Percentiles rank a stretch among this genome's conserved stretches.
Evolutionary conservation across 2,888 invertebrate species (phyloP).

Genomic region (Leucoma salicis): DNA sequence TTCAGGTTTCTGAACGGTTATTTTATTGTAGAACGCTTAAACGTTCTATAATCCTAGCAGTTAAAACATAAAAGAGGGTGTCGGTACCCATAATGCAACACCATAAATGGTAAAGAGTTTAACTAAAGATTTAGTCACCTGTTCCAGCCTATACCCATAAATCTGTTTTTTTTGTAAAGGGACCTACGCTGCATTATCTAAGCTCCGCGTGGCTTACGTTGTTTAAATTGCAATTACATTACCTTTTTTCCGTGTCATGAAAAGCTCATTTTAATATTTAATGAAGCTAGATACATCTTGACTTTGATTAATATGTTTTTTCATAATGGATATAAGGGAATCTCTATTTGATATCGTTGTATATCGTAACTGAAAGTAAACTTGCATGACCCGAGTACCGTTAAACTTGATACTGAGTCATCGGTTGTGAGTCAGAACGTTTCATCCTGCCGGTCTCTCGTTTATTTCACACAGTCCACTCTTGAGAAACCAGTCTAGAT

Average conservation of each 20-base stretch:
- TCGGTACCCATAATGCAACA: conserved; percentile 63
- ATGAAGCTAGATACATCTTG: too few species aligned
- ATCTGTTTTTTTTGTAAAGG: conserved; percentile 51
- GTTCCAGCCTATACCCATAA: conserved; percentile 60
- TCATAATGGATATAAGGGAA: too few species aligned
- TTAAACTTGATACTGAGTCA: conserved; percentile 62
- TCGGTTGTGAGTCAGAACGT: conserved; percentile 60
- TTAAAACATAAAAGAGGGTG: conserved; percentile 72
- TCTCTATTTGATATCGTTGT: too few species aligned
- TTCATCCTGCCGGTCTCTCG: conserved; percentile 48
- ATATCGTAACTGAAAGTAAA: conserved; percentile 23
- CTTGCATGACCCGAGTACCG: conserved; percentile 53
- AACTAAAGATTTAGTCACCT: conserved; percentile 59
- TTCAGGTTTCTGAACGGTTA: conserved; percentile 73
- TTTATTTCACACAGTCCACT: conserved; percentile 33
- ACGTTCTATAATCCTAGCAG: conserved; percentile 74
- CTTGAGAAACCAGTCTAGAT: conserved; percentile 43
- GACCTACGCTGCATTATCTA: conserved; percentile 37
- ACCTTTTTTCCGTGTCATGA: too few species aligned
- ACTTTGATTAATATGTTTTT: too few species aligned
- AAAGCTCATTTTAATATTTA: too few species aligned
- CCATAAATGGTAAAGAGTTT: conserved; percentile 66
- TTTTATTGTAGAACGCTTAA: conserved; percentile 78
- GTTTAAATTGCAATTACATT: conserved; percentile 31
- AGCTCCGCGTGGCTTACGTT: conserved; percentile 35